Evolutionary conservation across 2,113 vertebrate species (phyloP).

Genomic region (Leucopternis melanops): DNA sequence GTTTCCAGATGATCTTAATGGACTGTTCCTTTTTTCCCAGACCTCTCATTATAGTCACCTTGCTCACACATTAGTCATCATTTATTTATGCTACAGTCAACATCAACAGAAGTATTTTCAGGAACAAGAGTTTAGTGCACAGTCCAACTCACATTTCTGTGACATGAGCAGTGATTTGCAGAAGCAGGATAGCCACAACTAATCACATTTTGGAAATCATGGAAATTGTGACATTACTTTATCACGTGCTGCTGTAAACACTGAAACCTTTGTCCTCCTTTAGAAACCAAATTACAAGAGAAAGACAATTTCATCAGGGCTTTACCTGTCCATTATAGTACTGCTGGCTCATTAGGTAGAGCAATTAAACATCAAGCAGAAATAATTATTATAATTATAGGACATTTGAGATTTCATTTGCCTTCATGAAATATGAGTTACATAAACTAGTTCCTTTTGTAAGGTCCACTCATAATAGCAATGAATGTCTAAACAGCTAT

Average conservation of each 20-base stretch:
- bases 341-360: constrained; percentile 29
- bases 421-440: constrained; percentile 35
- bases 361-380: constrained; percentile 59
- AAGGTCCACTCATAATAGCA: neutral
- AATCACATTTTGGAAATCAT: neutral
- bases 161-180: neutral
- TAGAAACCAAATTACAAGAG: neutral
- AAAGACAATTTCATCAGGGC: neutral
- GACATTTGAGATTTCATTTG: constrained; percentile 44
- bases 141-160: neutral
- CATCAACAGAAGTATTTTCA: neutral
- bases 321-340: constrained; percentile 40
- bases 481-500: neutral
- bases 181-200: neutral
- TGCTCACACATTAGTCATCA: neutral
- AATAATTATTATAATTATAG: constrained; percentile 63
- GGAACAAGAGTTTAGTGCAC: neutral
- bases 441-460: constrained; percentile 29
- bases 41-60: neutral
- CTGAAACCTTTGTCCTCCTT: neutral
- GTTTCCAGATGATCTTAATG: neutral
- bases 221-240: neutral
- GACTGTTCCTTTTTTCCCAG: neutral
- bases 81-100: neutral
- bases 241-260: neutral